Base-by-base conservation (phyloP, 2,797 vertebrate genomes). In the Remorina albescens region DNA sequence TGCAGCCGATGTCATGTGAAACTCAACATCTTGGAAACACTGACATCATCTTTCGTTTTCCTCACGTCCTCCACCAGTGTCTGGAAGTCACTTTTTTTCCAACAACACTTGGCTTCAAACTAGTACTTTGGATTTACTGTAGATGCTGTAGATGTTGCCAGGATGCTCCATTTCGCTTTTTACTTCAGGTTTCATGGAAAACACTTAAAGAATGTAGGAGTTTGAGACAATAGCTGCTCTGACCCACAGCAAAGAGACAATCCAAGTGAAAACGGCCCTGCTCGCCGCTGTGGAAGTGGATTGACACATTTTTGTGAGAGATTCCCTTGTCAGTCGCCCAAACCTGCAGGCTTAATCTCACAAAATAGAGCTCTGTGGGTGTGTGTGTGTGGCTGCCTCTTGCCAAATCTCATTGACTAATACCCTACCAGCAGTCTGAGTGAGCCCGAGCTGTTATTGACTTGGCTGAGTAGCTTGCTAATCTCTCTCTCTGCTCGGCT, bases 381-480 rank as follows among this genome's bases (percentile, higher is more conserved):
- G 71, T 36, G 57, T 56, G 74, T 60, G 67, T 57, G 49, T 57
- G 54, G 32, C 58, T 72, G 80, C 64, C 34, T 60, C 57, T 57
- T 30, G 78, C 68, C 80, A 89, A 80, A 84, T 89, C 86, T 82
- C 86, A 77, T 78, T 82, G 67, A 90, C 83, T 90, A 90, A 93
- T 88, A 86, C 88, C 67, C 83, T 37, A 16, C 80, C 74, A 84
- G 80, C 81, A 68, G 69, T 65, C 62, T 34, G 26, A 88, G 63
- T 50, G 73, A 89, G 64, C 67, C 69, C 34, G 6, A 63, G 83
- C 78, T 54, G 65, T 74, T 60, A 56, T 78, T 83, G 72, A 89
- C 70, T 36, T 76, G 76, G 77, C 75, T 78, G 86, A 88, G 82
- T 87, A 78, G 64, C 58, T 71, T 57, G 71, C 81, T 90, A 86